Percentiles rank a stretch among this genome's conserved stretches.
Conservation (phyloP, 2,113 vertebrate genomes). For the Pionites leucogaster region DNA sequence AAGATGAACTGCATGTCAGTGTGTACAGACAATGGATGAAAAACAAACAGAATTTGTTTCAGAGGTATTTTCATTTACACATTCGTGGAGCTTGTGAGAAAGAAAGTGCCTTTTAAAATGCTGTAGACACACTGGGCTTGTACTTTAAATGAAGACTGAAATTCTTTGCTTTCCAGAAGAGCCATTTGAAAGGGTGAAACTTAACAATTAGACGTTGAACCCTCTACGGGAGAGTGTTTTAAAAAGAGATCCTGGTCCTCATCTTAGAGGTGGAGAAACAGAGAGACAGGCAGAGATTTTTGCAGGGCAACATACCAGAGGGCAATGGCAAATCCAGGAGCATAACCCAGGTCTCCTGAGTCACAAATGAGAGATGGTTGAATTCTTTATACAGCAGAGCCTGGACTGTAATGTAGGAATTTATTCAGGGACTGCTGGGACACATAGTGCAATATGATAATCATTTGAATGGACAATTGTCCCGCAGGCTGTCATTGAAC, state of each 20-base stretch:
- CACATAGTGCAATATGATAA: background rate
- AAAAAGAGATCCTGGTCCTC: background rate
- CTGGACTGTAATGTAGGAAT: background rate
- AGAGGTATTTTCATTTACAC: conserved; percentile 6
- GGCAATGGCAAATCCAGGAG: background rate
- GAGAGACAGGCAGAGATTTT: background rate
- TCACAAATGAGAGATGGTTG: background rate
- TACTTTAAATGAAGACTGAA: conserved; percentile 20
- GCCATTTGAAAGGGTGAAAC: background rate
- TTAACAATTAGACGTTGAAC: background rate
- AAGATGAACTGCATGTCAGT: conserved; percentile 19
- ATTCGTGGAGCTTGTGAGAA: background rate
- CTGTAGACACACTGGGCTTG: background rate
- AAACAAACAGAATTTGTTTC: conserved; percentile 43
- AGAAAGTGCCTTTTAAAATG: conserved; percentile 35
- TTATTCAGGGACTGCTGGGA: conserved; percentile 3
- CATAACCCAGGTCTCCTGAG: background rate
- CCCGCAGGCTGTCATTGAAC: conserved; percentile 24
- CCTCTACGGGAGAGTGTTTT: background rate
- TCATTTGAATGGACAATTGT: background rate
- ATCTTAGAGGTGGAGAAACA: background rate
- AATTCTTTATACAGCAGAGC: background rate
- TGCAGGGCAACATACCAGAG: background rate
- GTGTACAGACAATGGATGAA: background rate
- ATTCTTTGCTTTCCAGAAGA: background rate